Percentiles rank a stretch among this genome's conserved stretches.
Evolutionary conservation across 2,113 vertebrate species (phyloP).

Genomic region (Grus americana): DNA sequence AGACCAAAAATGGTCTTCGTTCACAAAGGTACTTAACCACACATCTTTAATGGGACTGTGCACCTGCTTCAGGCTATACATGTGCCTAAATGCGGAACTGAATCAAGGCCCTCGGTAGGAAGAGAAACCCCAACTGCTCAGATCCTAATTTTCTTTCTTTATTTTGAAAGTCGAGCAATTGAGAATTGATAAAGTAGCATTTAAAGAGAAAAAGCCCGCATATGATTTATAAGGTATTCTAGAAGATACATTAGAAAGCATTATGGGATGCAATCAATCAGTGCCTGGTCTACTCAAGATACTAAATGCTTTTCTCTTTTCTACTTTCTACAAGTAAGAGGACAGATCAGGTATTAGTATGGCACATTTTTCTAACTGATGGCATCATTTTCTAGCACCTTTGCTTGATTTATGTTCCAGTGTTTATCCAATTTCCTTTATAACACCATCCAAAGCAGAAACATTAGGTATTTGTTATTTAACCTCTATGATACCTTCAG

Average conservation of each 20-base stretch:
- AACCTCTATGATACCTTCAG: slow-evolving; percentile 45
- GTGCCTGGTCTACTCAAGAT: not conserved
- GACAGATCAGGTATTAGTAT: not conserved
- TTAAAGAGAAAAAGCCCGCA: not conserved
- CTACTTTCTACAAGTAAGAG: not conserved
- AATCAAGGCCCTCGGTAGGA: not conserved
- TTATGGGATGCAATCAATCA: slow-evolving; percentile 18
- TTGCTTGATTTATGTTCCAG: slow-evolving; percentile 42
- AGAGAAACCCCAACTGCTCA: not conserved
- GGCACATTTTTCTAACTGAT: slow-evolving; percentile 52
- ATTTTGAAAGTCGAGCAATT: not conserved
- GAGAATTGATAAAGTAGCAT: slow-evolving; percentile 6
- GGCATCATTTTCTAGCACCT: slow-evolving; percentile 30
- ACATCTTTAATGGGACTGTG: rapidly evolving
- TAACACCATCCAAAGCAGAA: slow-evolving; percentile 25
- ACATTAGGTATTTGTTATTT: slow-evolving; percentile 40
- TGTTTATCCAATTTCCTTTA: slow-evolving; percentile 60
- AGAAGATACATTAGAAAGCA: slow-evolving; percentile 34
- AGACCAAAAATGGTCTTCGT: not conserved
- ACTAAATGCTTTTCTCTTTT: slow-evolving; percentile 38
- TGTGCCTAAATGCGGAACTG: not conserved
- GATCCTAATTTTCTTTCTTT: not conserved
- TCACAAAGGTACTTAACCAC: not conserved
- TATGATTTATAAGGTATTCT: slow-evolving; percentile 38
- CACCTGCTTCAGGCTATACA: not conserved